Percentiles rank a stretch among this genome's conserved stretches.
These are phyloP conservation scores for Perognathus longimembris DNA, from an alignment of 2,113 vertebrate genomes.

Conservation along the genomic window DNA sequence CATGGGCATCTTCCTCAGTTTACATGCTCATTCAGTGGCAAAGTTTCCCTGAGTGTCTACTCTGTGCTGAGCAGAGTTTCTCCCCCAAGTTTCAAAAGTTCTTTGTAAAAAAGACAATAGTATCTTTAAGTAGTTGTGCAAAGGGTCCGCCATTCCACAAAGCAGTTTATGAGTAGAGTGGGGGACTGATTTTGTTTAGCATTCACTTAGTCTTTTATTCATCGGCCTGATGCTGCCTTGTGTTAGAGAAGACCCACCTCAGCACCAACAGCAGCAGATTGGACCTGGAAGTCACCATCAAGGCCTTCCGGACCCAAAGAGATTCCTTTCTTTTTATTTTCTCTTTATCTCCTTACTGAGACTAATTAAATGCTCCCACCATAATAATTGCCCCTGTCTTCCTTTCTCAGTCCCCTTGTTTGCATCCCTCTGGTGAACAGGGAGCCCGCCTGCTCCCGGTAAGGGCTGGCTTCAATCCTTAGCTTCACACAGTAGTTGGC, in stretches of 20 bases:
- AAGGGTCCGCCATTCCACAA: too few relatives aligned
- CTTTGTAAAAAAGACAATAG: background rate
- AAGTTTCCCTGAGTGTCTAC: background rate
- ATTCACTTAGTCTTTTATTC: background rate
- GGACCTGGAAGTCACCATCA: background rate
- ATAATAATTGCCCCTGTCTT: too few relatives aligned
- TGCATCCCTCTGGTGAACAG: background rate
- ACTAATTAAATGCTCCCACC: too few relatives aligned
- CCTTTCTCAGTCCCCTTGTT: background rate
- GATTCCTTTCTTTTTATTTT: background rate
- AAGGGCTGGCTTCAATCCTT: background rate
- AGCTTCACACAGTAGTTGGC: conserved; percentile 6
- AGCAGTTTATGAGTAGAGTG: too few relatives aligned
- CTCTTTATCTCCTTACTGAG: background rate
- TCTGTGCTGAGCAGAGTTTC: background rate
- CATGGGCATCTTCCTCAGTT: background rate
- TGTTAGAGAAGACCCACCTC: background rate
- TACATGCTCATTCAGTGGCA: background rate
- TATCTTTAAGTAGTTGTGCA: too few relatives aligned
- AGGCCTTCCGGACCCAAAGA: conserved; percentile 2
- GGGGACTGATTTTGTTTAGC: too few relatives aligned
- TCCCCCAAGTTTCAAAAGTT: background rate
- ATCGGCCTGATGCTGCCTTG: background rate
- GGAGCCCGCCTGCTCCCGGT: background rate
- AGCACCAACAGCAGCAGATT: background rate